Evolutionary conservation across 2,113 vertebrate species (phyloP), one percentile per base, ranked within the genome.

Genomic region (Nematolebias whitei): DNA sequence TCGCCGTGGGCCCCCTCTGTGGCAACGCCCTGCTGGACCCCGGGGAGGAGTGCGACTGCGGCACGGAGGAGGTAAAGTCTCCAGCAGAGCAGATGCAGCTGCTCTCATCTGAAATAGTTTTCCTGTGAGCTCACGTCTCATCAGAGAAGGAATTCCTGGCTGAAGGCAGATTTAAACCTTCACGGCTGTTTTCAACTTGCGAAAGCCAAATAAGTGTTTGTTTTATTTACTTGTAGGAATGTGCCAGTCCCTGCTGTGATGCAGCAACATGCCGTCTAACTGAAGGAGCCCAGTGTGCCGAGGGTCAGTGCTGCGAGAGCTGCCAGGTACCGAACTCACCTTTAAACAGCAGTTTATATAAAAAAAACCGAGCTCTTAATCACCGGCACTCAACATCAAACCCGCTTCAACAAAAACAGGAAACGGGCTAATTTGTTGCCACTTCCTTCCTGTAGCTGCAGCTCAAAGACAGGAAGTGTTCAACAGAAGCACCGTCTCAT

Each of bases 41-140:
- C 0, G 95, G 95, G n/a, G 96, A 98, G 78, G 91, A 98, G 65
- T 98, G 96, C 0, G 96, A 98, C 90, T 98, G 96, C 0, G 96
- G 96, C 22, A 75, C 66, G 0, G 88, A 62, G 0, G 72, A 95
- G 95, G 96, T 97, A 71, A 29, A 32, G 20, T 3, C n/a, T 3
- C 2, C 20, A 23, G 26, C 1, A 8, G 12, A 16, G n/a, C 53
- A 5, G 32, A 10, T 8, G 32, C 5, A 24, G 44, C 22, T 24
- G 35, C 4, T 11, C 12, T 19, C 0, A 26, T 35, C 38, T 41
- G 12, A 39, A 66, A 78, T 64, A 67, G 51, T 53, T 73, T 57
- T 73, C 70, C 56, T 32, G 24, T 75, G 61, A 3, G 44, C 67
- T 77, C 60, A 18, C 22, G 4, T 66, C 61, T 68, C 54, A 40